These are phyloP conservation scores for Campopleginae sp. DNA, from an alignment of 2,888 invertebrate species.

Conservation along the genomic window DNA sequence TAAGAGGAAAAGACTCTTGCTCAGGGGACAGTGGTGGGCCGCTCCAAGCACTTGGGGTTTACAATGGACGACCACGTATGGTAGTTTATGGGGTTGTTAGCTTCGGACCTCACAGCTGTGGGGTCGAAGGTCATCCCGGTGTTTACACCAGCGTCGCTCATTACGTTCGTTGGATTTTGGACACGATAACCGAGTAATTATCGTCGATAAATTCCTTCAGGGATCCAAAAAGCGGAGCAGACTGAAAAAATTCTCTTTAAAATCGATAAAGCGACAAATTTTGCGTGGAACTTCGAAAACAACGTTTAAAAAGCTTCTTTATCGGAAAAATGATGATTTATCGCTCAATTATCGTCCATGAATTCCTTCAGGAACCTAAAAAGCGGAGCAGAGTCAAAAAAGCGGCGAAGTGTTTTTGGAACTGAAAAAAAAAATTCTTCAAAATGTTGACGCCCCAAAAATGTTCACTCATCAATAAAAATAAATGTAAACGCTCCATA, in stretches of 20 bases:
- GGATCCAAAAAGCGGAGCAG: not conserved
- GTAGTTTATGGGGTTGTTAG: conserved; percentile 75
- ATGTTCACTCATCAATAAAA: not conserved
- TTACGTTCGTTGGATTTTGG: conserved; percentile 73
- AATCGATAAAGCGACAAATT: not conserved
- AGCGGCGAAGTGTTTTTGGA: not conserved
- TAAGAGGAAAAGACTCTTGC: conserved; percentile 71
- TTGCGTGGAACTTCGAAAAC: not conserved
- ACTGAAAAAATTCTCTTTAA: not conserved
- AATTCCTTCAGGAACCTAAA: not conserved
- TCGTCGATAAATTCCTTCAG: not conserved
- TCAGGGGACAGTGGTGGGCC: conserved; percentile 78
- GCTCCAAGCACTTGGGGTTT: conserved; percentile 69
- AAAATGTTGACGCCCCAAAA: no score
- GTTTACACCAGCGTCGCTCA: conserved; percentile 73
- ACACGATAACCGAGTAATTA: conserved; percentile 67
- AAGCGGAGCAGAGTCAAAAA: not conserved
- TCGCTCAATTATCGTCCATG: not conserved
- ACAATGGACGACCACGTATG: conserved; percentile 59
- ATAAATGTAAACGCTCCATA: no score
- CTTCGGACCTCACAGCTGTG: conserved; percentile 74
- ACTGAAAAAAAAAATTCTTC: not conserved
- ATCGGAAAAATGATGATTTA: not conserved
- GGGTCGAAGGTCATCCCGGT: conserved; percentile 67
- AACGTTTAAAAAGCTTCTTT: not conserved